Evolutionary conservation across 2,888 invertebrate species (phyloP).

Genomic region (Pyralis farinalis): DNA sequence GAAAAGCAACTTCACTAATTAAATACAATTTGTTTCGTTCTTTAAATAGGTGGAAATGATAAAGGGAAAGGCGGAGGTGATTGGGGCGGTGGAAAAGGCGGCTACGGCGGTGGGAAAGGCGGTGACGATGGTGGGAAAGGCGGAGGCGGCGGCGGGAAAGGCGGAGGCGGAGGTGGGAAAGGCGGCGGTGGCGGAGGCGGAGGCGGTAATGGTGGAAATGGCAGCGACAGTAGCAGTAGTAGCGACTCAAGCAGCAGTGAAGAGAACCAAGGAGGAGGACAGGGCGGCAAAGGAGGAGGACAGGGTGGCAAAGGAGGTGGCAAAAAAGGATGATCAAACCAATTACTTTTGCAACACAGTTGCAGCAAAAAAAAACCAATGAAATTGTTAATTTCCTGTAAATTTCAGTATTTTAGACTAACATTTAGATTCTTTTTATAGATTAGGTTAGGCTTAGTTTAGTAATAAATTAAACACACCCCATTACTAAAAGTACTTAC

Average conservation of each 20-base stretch:
- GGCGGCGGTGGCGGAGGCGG: conserved; percentile 9
- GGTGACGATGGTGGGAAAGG: neutral
- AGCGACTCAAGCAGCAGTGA: neutral
- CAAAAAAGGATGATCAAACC: neutral
- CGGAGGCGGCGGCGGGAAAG: conserved; percentile 12
- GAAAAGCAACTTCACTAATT: neutral
- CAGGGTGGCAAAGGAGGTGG: conserved; percentile 1
- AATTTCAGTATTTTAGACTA: too few relatives aligned
- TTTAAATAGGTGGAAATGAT: conserved; percentile 4
- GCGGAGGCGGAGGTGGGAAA: conserved; percentile 10
- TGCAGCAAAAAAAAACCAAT: too few relatives aligned
- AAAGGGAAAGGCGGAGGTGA: conserved; percentile 8
- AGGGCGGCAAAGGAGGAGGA: neutral
- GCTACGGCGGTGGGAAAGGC: conserved; percentile 10
- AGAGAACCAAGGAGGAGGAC: conserved; percentile 10
- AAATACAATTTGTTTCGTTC: neutral
- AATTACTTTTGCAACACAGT: too few relatives aligned
- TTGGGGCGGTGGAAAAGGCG: conserved; percentile 9
- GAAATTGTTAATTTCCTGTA: too few relatives aligned
- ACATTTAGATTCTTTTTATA: too few relatives aligned
- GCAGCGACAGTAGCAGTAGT: conserved; percentile 5
- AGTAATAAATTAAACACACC: too few relatives aligned
- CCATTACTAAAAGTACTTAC: too few relatives aligned
- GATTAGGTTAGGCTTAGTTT: too few relatives aligned
- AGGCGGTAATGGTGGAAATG: conserved; percentile 14